Evolutionary conservation across 1,140 invertebrate species (phyloP).

Genomic region (Papilio dardanus): DNA sequence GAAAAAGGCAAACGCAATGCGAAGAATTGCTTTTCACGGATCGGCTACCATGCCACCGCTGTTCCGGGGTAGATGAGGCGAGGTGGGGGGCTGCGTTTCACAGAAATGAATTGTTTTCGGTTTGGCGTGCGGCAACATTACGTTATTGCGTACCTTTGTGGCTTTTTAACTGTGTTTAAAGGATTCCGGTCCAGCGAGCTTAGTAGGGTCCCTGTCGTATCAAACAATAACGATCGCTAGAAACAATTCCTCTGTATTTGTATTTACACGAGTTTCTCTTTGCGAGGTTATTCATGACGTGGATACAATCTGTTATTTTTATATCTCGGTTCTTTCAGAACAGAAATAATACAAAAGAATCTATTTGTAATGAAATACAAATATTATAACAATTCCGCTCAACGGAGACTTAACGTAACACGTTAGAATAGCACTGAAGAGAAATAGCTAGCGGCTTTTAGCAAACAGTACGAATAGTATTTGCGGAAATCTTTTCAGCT

Average conservation of each 20-base stretch:
- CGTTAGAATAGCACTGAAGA: neutral
- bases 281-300: constrained; percentile 10
- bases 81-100: constrained; percentile 38
- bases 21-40: constrained; percentile 77
- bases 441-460: neutral
- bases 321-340: neutral
- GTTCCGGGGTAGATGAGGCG: constrained; percentile 43
- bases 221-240: constrained; percentile 19
- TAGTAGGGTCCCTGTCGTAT: constrained; percentile 22
- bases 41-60: constrained; percentile 65
- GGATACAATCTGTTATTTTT: constrained; percentile 24
- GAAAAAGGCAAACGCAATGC: constrained; percentile 69
- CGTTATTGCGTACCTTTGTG: constrained; percentile 68
- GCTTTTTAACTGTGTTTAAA: constrained; percentile 66
- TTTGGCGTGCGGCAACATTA: constrained; percentile 65
- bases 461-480: neutral
- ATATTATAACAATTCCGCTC: neutral
- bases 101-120: constrained; percentile 72
- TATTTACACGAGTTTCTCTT: constrained; percentile 9
- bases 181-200: constrained; percentile 48
- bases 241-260: constrained; percentile 22
- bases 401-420: neutral
- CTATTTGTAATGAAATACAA: constrained; percentile 2
- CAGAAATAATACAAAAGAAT: constrained; percentile 12
- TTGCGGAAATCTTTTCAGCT: neutral